These are phyloP conservation scores for Platyura marginata DNA, from an alignment of 1,140 invertebrate genomes.

Conservation along the genomic window DNA sequence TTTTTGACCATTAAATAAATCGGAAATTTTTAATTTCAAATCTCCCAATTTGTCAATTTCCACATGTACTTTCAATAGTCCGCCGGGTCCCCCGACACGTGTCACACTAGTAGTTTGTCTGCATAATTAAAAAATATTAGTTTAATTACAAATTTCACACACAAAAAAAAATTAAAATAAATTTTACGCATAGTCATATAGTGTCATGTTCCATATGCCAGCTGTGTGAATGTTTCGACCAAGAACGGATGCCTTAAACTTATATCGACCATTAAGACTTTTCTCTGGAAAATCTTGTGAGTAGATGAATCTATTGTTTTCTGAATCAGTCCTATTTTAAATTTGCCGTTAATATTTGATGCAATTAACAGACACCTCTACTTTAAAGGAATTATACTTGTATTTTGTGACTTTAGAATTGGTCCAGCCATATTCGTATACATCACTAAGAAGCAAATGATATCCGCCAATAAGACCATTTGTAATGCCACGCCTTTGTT, in stretches of 20 bases:
- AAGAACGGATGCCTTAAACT: constrained; percentile 38
- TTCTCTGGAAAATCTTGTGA: constrained; percentile 69
- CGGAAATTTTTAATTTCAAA: constrained; percentile 55
- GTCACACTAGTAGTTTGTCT: constrained; percentile 53
- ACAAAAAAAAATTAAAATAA: constrained; percentile 2
- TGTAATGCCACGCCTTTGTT: constrained; percentile 35
- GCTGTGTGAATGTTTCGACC: constrained; percentile 35
- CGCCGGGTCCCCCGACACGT: constrained; percentile 25
- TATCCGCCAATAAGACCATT: constrained; percentile 37
- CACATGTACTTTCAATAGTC: constrained; percentile 40
- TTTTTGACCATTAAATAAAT: constrained; percentile 41
- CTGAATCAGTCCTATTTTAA: constrained; percentile 40
- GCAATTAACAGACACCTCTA: not conserved
- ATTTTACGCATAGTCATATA: constrained; percentile 41
- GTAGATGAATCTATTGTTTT: constrained; percentile 41
- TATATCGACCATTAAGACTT: constrained; percentile 44
- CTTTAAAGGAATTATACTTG: constrained; percentile 21
- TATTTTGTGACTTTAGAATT: constrained; percentile 56
- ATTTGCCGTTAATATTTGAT: not conserved
- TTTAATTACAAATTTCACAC: not conserved
- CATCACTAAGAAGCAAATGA: constrained; percentile 45
- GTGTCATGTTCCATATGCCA: constrained; percentile 50
- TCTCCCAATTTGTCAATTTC: constrained; percentile 52
- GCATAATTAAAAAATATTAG: not conserved
- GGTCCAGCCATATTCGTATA: constrained; percentile 58